Percentiles rank a stretch among this genome's conserved stretches.
These are phyloP conservation scores for Hylaeus volcanicus DNA, from an alignment of 1,140 invertebrate species.

Conservation along the genomic window DNA sequence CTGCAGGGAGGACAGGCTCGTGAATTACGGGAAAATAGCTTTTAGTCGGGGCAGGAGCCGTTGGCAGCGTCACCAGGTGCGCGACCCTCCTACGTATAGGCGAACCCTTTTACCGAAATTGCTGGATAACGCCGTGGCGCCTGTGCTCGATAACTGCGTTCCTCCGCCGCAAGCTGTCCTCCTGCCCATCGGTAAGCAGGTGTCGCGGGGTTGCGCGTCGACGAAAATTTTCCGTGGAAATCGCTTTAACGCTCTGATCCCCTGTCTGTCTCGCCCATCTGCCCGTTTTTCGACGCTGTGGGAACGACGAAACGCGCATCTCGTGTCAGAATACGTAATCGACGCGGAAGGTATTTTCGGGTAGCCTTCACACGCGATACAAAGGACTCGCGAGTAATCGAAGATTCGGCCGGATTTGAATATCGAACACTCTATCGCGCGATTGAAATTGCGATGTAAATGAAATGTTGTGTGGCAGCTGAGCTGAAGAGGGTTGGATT, in stretches of 20 bases:
- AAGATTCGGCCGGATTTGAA: too few species aligned
- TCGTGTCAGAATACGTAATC: too few species aligned
- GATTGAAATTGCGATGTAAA: too few species aligned
- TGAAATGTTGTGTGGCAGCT: too few species aligned
- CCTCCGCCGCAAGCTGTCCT: neutral
- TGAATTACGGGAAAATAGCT: slow-evolving; percentile 71
- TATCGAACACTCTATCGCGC: too few species aligned
- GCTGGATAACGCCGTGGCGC: slow-evolving; percentile 56
- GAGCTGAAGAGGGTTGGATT: too few species aligned
- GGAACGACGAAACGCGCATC: too few species aligned
- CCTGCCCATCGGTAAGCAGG: slow-evolving; percentile 46
- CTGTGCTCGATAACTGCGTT: slow-evolving; percentile 17
- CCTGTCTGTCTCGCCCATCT: too few species aligned
- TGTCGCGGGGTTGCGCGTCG: slow-evolving; percentile 29
- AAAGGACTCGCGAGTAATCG: too few species aligned
- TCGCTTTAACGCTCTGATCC: slow-evolving; percentile 15
- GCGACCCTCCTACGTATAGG: slow-evolving; percentile 55
- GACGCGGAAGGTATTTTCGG: too few species aligned
- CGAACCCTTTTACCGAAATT: slow-evolving; percentile 75
- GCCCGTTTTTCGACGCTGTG: too few species aligned
- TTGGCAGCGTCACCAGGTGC: slow-evolving; percentile 65
- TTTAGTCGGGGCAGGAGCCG: slow-evolving; percentile 56
- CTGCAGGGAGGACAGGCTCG: slow-evolving; percentile 20
- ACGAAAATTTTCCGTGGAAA: slow-evolving; percentile 48
- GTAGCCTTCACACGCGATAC: too few species aligned